Conservation (phyloP, 2,113 vertebrate genomes). For the Ochotona curzoniae region DNA sequence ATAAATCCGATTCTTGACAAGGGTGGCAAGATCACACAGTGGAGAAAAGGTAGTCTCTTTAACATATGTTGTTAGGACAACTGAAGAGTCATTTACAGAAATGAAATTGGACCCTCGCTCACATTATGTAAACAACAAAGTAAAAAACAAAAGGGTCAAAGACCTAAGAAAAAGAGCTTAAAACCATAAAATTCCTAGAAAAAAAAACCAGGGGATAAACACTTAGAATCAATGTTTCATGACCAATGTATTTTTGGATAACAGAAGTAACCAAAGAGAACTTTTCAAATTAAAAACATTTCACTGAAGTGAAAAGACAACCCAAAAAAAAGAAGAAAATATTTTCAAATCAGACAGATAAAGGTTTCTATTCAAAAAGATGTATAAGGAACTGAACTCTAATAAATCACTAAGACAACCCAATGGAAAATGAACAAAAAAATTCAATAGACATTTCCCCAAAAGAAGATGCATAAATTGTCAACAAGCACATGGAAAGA, state of each 20-base stretch:
- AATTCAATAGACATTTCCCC: neutral
- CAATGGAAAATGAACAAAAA: neutral
- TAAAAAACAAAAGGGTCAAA: neutral
- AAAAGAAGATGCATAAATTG: neutral
- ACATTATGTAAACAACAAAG: neutral
- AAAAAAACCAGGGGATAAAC: constrained; percentile 14
- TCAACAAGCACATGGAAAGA: no score
- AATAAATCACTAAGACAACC: neutral
- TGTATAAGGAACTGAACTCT: neutral
- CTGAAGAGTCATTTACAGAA: neutral
- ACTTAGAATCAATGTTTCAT: constrained; percentile 5
- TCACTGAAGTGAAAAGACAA: constrained; percentile 6
- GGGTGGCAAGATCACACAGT: no score
- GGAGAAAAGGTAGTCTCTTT: no score
- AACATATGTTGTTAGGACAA: neutral
- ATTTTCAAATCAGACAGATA: neutral
- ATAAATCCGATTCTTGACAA: neutral
- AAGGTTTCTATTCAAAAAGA: neutral
- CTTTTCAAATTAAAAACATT: constrained; percentile 4
- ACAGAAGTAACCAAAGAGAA: neutral
- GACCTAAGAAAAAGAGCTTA: neutral
- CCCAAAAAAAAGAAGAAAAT: neutral
- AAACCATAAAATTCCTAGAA: neutral
- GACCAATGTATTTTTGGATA: neutral
- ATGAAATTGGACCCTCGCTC: neutral